Evolutionary conservation across 64 coral and sea anemone genomes (phyloP).

Genomic region (Pocillopora verrucosa): DNA sequence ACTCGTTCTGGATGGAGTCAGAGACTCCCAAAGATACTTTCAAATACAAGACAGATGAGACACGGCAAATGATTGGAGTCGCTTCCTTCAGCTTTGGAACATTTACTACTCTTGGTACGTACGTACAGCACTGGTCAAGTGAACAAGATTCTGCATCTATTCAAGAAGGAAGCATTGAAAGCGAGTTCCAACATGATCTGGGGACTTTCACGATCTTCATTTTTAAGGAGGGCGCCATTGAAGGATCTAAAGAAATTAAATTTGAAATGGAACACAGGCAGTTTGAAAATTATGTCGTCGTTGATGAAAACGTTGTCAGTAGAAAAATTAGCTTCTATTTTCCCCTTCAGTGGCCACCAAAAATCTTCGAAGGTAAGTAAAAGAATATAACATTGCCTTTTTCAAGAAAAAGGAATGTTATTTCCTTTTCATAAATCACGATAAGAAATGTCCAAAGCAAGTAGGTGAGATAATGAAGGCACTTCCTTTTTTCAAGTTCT

Average conservation of each 20-base stretch:
- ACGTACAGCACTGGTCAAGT: conserved; percentile 61
- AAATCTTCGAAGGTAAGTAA: conserved; percentile 63
- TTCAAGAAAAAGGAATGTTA: neutral
- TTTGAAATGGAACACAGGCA: conserved; percentile 86
- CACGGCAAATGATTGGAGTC: conserved; percentile 43
- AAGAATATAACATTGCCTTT: neutral
- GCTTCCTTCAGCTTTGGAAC: conserved; percentile 65
- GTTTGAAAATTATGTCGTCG: conserved; percentile 67
- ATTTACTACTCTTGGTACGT: conserved; percentile 61
- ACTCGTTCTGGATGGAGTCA: conserved; percentile 69
- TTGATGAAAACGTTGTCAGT: conserved; percentile 42
- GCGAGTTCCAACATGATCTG: conserved; percentile 66
- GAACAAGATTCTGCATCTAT: neutral
- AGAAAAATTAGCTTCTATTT: conserved; percentile 46
- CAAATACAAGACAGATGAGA: conserved; percentile 18
- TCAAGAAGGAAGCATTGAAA: conserved; percentile 12
- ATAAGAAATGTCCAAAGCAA: no score
- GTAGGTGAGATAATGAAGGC: no score
- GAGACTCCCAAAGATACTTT: conserved; percentile 40
- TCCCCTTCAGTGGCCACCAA: conserved; percentile 66
- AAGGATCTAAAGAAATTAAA: conserved; percentile 39
- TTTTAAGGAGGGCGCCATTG: neutral
- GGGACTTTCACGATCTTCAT: conserved; percentile 28
- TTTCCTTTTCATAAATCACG: neutral
- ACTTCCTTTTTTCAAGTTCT: no score